Conservation (phyloP, 2,797 vertebrate species). For the Gorsachius magnificus region DNA sequence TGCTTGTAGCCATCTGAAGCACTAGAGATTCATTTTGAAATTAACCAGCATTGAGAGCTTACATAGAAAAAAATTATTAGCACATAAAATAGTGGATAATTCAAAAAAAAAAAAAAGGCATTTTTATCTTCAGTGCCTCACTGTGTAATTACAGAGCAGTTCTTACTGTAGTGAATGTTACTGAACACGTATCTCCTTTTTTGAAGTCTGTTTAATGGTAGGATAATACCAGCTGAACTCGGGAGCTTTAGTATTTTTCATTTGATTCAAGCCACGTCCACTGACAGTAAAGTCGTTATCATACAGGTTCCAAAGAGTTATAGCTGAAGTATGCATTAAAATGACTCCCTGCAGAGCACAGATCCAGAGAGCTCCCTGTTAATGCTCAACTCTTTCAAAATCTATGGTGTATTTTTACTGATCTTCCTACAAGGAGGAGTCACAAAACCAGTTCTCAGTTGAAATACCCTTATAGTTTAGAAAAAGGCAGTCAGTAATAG, state of each 20-base stretch:
- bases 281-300: conserved; percentile 47
- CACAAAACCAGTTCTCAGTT: conserved; percentile 16
- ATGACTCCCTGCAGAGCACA: conserved; percentile 41
- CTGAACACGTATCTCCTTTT: neutral
- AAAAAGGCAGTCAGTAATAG: neutral
- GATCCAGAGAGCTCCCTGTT: conserved; percentile 17
- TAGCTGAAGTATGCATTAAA: conserved; percentile 46
- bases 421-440: neutral
- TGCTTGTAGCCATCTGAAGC: neutral
- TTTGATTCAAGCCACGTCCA: conserved; percentile 17
- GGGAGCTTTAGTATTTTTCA: conserved; percentile 24
- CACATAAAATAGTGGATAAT: neutral
- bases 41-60: neutral
- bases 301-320: conserved; percentile 31
- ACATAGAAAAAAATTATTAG: neutral
- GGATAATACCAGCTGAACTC: conserved; percentile 30
- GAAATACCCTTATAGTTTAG: conserved; percentile 9
- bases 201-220: conserved; percentile 20
- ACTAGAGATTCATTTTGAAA: neutral
- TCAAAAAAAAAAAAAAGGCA: neutral
- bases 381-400: conserved; percentile 23
- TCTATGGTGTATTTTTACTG: neutral
- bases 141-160: conserved; percentile 22
- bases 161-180: neutral
- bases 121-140: neutral